phyloP scores from a whole-genome alignment of 1,140 invertebrate genomes.

The Drosophila equinoxialis region DNA sequence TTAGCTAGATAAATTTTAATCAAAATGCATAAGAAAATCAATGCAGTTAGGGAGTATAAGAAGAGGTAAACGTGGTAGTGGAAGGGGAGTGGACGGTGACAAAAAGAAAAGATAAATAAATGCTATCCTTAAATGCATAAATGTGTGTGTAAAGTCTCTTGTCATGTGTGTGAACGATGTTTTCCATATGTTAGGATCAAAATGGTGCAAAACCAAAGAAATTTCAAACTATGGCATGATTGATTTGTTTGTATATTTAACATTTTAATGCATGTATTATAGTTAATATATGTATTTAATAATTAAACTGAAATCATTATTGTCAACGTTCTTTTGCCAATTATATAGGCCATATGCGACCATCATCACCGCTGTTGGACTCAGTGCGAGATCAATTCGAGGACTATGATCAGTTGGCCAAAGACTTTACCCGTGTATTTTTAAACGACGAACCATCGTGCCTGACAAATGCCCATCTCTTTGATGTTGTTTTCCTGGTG shows the following conservation, averaged over 20 bases:
- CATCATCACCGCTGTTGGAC: constrained; percentile 95
- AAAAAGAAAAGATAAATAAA: background rate
- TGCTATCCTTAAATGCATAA: background rate
- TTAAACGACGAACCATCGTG: constrained; percentile 90
- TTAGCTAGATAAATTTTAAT: constrained; percentile 11
- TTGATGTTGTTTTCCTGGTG: constrained; percentile 95
- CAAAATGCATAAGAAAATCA: constrained; percentile 4
- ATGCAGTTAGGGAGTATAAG: background rate
- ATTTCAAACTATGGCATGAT: too few species aligned
- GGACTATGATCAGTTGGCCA: constrained; percentile 96
- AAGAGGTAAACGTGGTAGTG: background rate
- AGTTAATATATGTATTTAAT: background rate
- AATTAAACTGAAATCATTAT: background rate
- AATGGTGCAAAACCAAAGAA: too few species aligned
- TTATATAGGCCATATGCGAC: constrained; percentile 91
- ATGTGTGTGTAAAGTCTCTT: background rate
- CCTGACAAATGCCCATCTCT: constrained; percentile 89
- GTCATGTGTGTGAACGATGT: background rate
- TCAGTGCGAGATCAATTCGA: constrained; percentile 96
- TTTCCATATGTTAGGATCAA: too few species aligned
- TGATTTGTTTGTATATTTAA: too few species aligned
- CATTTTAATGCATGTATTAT: background rate
- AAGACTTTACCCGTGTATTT: constrained; percentile 95
- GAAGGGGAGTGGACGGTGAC: background rate
- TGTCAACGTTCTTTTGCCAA: background rate